These are phyloP conservation scores for Leuciscus waleckii DNA, from an alignment of 2,797 vertebrate genomes.

Conservation along the genomic window DNA sequence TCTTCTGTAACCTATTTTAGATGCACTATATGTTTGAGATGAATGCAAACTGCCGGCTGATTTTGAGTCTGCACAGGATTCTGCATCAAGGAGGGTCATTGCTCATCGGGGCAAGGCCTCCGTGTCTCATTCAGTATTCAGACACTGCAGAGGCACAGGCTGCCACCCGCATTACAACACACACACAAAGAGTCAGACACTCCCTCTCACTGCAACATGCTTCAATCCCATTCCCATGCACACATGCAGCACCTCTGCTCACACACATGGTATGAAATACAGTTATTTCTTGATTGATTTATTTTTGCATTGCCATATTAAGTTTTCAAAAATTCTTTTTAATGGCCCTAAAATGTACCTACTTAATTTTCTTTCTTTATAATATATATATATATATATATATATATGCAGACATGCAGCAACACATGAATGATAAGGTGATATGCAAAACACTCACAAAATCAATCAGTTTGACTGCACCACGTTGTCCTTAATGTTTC, in stretches of 20 bases:
- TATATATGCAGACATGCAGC: too few species aligned
- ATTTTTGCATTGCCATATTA: background rate
- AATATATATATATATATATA: too few species aligned
- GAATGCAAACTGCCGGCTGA: background rate
- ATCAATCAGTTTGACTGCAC: background rate
- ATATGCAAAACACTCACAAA: background rate
- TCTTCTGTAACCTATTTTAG: background rate
- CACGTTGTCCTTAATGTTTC: background rate
- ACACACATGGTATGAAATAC: background rate
- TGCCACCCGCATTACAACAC: conserved; percentile 71
- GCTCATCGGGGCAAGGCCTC: conserved; percentile 14
- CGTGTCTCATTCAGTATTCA: conserved; percentile 69
- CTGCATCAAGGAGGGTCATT: conserved; percentile 32
- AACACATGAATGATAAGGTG: background rate
- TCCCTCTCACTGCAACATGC: conserved; percentile 44
- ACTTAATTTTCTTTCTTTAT: too few species aligned
- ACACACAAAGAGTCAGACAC: conserved; percentile 38
- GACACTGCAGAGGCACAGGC: conserved; percentile 69
- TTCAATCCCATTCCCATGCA: conserved; percentile 65
- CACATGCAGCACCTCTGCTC: conserved; percentile 5
- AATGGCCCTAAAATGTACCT: background rate
- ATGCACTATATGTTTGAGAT: background rate
- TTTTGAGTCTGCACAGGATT: conserved; percentile 3
- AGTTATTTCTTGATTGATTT: background rate
- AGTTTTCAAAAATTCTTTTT: background rate